A percentile compares a stretch with the other conserved stretches of the same genome.
phyloP scores from a whole-genome alignment of 2,113 vertebrate genomes.

The Zonotrichia leucophrys region DNA sequence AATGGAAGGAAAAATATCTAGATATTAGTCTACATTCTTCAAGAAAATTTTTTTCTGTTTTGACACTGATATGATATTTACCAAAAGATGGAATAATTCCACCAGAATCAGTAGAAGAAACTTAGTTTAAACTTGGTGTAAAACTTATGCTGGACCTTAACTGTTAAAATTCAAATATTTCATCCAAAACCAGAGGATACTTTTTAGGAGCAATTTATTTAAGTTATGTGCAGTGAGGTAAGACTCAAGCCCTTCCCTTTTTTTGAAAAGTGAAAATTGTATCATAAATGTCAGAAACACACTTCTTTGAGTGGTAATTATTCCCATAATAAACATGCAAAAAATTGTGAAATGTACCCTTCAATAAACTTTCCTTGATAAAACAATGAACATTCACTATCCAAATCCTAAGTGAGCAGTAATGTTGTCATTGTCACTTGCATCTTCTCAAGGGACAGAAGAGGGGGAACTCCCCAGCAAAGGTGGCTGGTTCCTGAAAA shows the following conservation, averaged over 20 bases:
- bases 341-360: slow-evolving; percentile 16
- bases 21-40: background rate
- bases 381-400: background rate
- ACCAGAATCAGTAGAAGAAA: background rate
- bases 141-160: background rate
- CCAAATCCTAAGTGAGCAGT: background rate
- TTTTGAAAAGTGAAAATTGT: background rate
- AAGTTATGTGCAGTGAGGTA: background rate
- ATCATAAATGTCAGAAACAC: background rate
- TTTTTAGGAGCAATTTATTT: background rate
- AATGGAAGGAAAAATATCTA: background rate
- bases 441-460: background rate
- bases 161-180: background rate
- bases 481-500: background rate
- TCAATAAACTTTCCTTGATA: background rate
- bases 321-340: slow-evolving; percentile 22
- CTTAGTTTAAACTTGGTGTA: background rate
- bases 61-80: background rate
- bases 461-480: background rate
- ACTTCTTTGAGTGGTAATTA: background rate
- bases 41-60: background rate
- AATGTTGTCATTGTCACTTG: slow-evolving; percentile 3
- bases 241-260: background rate
- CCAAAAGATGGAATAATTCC: background rate
- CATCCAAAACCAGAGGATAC: background rate